Evolutionary conservation across 1,140 invertebrate genomes (phyloP), one percentile per base, ranked within the genome.

Genomic region (Monochamus saltuarius): DNA sequence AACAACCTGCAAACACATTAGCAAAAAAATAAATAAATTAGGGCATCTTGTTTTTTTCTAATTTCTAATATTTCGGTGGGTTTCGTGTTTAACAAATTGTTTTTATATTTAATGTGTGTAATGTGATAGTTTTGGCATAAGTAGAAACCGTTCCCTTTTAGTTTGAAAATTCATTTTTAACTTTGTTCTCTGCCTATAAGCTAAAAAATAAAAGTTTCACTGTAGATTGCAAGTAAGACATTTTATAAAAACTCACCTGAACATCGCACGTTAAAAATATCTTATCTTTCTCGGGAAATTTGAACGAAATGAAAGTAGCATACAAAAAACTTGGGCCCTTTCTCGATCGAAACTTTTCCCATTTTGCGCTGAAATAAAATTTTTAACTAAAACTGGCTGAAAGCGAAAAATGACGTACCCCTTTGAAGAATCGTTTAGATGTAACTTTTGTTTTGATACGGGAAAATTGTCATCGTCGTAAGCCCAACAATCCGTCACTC

Each of bases 401-500:
- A n/a, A 39, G 0, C 7, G 36, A 34, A 13, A 53, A 13, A 14
- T 0, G 9, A 35, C 16, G 3, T 37, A 49, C 46, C 46, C n/a
- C 10, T 34, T 49, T 10, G 46, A 49, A 19, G n/a, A 22, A 9
- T 22, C 22, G 4, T 46, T 64, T 35, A 66, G 49, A 42, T 69
- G 56, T 17, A 58, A 17, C 29, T 56, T 56, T 38, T 56, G 85
- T 8, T 80, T 78, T 10, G 80, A 74, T 56, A 78, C 79, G 22
- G 87, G 81, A 67, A 86, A 87, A 40, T 84, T 78, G 51, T 86
- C 85, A 53, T 76, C 79, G 66, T 89, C 87, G 61, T 87, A 89
- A 1, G 88, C 88, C 82, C 84, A 89, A 68, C 88, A 89, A 69
- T 89, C 87, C 56, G 85, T 81, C 10, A 90, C 86, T 59, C 83